phyloP scores from a whole-genome alignment of 2,888 invertebrate species.

The Tetanocera ferruginea region DNA sequence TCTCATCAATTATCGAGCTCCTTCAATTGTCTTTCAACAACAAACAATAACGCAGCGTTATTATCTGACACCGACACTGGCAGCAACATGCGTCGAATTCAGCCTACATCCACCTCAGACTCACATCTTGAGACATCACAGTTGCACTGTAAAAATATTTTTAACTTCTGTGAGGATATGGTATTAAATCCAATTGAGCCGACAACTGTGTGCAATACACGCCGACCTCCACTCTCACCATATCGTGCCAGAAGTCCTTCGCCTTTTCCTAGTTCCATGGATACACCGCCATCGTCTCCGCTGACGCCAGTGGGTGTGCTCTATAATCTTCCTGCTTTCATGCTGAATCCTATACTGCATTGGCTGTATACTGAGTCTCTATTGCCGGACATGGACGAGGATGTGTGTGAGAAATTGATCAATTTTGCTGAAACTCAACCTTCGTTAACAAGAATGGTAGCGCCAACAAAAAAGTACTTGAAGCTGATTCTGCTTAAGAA shows the following conservation, averaged over 20 bases:
- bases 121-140: slow-evolving; percentile 62
- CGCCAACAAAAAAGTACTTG: slow-evolving; percentile 75
- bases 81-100: slow-evolving; percentile 53
- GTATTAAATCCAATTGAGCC: slow-evolving; percentile 56
- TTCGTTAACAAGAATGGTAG: slow-evolving; percentile 73
- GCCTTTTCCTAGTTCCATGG: slow-evolving; percentile 63
- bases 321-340: slow-evolving; percentile 74
- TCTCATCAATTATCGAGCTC: slow-evolving; percentile 61
- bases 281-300: slow-evolving; percentile 66
- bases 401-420: slow-evolving; percentile 74
- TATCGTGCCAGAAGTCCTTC: slow-evolving; percentile 65
- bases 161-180: slow-evolving; percentile 65
- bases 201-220: slow-evolving; percentile 53
- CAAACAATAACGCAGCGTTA: not conserved
- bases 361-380: slow-evolving; percentile 78
- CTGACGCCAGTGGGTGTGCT: slow-evolving; percentile 72
- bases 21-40: slow-evolving; percentile 60
- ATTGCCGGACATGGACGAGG: slow-evolving; percentile 74
- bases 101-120: slow-evolving; percentile 63
- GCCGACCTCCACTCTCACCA: slow-evolving; percentile 64
- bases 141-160: slow-evolving; percentile 61
- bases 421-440: slow-evolving; percentile 72
- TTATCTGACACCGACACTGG: slow-evolving; percentile 34
- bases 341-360: slow-evolving; percentile 75
- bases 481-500: slow-evolving; percentile 76